Percentiles rank a stretch among this genome's conserved stretches.
Evolutionary conservation across 30 jellyfish, hydroid and myxozoan genomes (phyloP).

Genomic region (Aurelia coerulea): DNA sequence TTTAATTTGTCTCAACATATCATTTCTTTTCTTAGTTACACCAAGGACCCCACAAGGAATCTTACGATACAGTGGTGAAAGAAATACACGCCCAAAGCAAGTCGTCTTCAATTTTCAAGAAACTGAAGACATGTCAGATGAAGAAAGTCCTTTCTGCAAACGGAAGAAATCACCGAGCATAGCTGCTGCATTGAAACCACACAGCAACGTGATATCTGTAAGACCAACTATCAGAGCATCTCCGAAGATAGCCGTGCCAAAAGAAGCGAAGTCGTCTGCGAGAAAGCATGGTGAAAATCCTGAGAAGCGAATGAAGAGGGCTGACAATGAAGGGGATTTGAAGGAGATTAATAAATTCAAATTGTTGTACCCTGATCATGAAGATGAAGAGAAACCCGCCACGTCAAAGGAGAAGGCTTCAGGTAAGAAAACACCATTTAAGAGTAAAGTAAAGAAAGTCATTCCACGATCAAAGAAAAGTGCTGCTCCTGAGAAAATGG

Average conservation of each 20-base stretch:
- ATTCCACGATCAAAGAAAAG: constrained; percentile 55
- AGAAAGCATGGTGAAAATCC: not conserved
- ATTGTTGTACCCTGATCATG: constrained; percentile 46
- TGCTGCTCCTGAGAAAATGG: constrained; percentile 41
- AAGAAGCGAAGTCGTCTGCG: too few relatives aligned
- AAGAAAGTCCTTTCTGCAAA: constrained; percentile 39
- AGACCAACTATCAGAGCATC: constrained; percentile 59
- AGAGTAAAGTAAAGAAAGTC: constrained; percentile 73
- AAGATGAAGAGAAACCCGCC: constrained; percentile 1
- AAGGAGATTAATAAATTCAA: constrained; percentile 54
- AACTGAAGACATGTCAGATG: constrained; percentile 26
- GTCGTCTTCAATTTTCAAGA: constrained; percentile 40
- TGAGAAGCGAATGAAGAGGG: constrained; percentile 12
- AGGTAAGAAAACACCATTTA: constrained; percentile 57
- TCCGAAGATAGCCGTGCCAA: constrained; percentile 11
- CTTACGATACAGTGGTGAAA: constrained; percentile 32
- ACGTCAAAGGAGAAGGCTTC: not conserved
- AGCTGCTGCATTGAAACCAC: constrained; percentile 1
- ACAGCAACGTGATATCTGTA: constrained; percentile 19
- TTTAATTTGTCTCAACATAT: too few relatives aligned
- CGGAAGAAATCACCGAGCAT: constrained; percentile 27
- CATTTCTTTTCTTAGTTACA: constrained; percentile 6
- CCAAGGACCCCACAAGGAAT: constrained; percentile 63
- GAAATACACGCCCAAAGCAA: constrained; percentile 27
- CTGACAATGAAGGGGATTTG: not conserved